Evolutionary conservation across 2,113 vertebrate genomes (phyloP).

Genomic region (Stegastes partitus): DNA sequence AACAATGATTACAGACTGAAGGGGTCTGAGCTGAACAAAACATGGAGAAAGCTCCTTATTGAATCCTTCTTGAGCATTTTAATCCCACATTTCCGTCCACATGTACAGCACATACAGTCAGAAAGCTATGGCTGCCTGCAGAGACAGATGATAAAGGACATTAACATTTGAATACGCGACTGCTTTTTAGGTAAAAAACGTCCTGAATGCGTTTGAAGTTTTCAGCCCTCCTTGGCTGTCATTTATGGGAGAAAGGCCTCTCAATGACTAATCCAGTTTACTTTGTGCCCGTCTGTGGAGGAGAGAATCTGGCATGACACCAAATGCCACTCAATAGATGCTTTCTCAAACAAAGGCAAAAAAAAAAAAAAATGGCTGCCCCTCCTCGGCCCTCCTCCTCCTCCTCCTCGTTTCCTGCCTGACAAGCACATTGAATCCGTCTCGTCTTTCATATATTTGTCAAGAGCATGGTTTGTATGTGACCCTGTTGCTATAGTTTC

Average conservation of each 20-base stretch:
- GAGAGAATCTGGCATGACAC: conserved; percentile 80
- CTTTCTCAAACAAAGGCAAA: conserved; percentile 70
- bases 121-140: conserved; percentile 58
- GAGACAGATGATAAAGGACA: conserved; percentile 54
- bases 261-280: conserved; percentile 78
- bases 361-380: conserved; percentile 54
- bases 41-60: conserved; percentile 15
- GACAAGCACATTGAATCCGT: conserved; percentile 62
- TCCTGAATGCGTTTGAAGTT: conserved; percentile 72
- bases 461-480: conserved; percentile 72
- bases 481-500: conserved; percentile 79
- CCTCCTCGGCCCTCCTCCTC: conserved; percentile 54
- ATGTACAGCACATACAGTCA: conserved; percentile 74
- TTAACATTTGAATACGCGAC: conserved; percentile 76
- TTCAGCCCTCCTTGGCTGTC: conserved; percentile 64
- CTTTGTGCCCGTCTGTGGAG: conserved; percentile 66
- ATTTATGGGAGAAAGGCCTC: conserved; percentile 68
- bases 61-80: conserved; percentile 44
- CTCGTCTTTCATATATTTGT: conserved; percentile 79
- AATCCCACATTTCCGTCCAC: conserved; percentile 47
- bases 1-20: conserved; percentile 27
- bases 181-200: conserved; percentile 61
- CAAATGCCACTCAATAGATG: conserved; percentile 80
- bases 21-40: conserved; percentile 42
- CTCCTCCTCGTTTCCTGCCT: conserved; percentile 52